A percentile compares a stretch with the other conserved stretches of the same genome.
Conservation (phyloP, 2,797 vertebrate genomes). For the Sebastes wilsoni region DNA sequence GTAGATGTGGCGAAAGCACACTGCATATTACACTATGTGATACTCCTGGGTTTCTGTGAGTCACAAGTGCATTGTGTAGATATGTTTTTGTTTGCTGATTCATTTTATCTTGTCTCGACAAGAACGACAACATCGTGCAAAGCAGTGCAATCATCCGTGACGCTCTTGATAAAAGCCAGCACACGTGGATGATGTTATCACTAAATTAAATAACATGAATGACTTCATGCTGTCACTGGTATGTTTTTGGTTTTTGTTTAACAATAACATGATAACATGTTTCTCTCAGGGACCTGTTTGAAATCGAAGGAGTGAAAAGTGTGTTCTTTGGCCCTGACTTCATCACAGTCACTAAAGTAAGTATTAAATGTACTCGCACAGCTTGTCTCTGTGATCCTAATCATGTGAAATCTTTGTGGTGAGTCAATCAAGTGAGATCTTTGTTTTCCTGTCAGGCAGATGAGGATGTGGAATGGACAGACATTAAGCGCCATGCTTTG, state of each 20-base stretch:
- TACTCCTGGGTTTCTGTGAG: background rate
- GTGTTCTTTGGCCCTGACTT: conserved; percentile 89
- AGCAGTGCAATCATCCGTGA: background rate
- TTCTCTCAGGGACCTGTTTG: conserved; percentile 81
- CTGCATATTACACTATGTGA: background rate
- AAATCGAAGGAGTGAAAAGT: conserved; percentile 87
- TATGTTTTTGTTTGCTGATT: conserved; percentile 2
- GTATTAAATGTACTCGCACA: background rate
- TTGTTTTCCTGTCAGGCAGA: conserved; percentile 71
- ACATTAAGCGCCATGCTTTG: conserved; percentile 78
- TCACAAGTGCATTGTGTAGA: background rate
- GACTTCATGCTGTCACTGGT: background rate
- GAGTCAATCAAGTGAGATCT: background rate
- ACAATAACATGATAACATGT: conserved; percentile 21
- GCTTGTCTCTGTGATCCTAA: background rate
- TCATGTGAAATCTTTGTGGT: background rate
- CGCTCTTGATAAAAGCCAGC: background rate
- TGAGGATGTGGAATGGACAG: conserved; percentile 83
- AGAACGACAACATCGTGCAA: background rate
- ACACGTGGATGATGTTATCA: conserved; percentile 4
- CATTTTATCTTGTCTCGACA: background rate
- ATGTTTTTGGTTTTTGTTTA: background rate
- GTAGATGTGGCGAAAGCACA: background rate
- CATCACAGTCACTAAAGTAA: conserved; percentile 87
- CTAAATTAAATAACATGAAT: background rate